Percentiles rank a stretch among this genome's conserved stretches.
phyloP scores from a whole-genome alignment of 2,797 vertebrate species.

The Molossus alvarezi region DNA sequence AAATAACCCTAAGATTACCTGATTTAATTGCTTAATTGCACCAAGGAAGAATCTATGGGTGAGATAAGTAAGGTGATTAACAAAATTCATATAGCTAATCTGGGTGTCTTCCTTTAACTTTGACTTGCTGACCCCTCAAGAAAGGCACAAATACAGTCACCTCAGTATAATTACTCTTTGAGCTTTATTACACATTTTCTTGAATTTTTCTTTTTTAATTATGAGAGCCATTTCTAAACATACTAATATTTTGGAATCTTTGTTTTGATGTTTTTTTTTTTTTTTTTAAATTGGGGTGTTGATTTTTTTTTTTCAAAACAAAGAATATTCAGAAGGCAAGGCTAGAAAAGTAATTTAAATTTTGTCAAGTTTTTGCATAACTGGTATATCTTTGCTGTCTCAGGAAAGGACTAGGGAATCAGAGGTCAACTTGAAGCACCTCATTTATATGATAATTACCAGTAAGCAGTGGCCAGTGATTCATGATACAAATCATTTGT shows the following conservation, averaged over 20 bases:
- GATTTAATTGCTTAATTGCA: constrained; percentile 51
- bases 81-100: neutral
- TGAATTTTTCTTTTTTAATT: constrained; percentile 74
- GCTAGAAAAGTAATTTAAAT: constrained; percentile 85
- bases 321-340: constrained; percentile 56
- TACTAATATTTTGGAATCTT: constrained; percentile 71
- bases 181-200: neutral
- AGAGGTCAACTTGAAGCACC: constrained; percentile 86
- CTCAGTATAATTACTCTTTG: neutral
- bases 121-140: neutral
- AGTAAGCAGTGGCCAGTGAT: constrained; percentile 88
- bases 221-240: constrained; percentile 68
- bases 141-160: neutral
- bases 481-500: constrained; percentile 88
- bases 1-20: neutral
- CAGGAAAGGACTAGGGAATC: constrained; percentile 81
- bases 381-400: constrained; percentile 83
- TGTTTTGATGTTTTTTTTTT: constrained; percentile 57
- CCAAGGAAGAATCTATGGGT: neutral
- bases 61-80: neutral
- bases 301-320: constrained; percentile 58
- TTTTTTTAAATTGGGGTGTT: neutral
- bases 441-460: constrained; percentile 90
- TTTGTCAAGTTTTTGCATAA: constrained; percentile 84
- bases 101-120: neutral